Evolutionary conservation across 2,888 invertebrate species (phyloP), one percentile per base, ranked within the genome.

Genomic region (Andrena bucephala): DNA sequence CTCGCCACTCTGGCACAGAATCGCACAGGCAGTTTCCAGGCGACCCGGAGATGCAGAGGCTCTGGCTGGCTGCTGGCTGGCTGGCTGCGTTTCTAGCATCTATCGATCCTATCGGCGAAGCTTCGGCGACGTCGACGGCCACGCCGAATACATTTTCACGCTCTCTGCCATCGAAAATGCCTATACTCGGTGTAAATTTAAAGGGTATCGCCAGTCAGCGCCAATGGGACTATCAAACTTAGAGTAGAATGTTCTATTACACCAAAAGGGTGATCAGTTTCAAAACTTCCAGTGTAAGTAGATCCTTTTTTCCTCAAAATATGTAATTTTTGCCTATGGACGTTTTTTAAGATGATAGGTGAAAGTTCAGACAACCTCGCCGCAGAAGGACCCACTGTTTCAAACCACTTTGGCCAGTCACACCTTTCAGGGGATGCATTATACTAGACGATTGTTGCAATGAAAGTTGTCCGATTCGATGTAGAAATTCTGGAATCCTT

Each of bases 61-160:
- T 57, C 57, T 77, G 75, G 76, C 69, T 74, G 79, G 60, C 71
- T 70, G 60, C 75, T 67, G 81, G 62, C 78, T 73, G 54, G 81
- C 74, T 77, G 87, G 81, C 81, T 85, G 84, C 84, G 87, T 89
- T 89, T 86, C 88, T 88, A 85, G 87, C 89, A 77, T 89, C 89
- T 89, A 89, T 89, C 89, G 89, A 89, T 89, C 89, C 89, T 87
- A 89, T 89, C 89, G 88, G 76, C 84, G 85, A 87, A 73, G 89
- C 88, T 88, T 89, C 84, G 84, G 81, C 88, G 83, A 85, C 81
- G 81, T 85, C 85, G 85, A 80, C 89, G 80, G 80, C 81, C 81
- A 88, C 82, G 83, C 83, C 87, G 89, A 88, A 89, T 89, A 88
- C 88, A 89, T 89, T 88, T 88, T 85, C 86, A 73, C 85, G 85